Evolutionary conservation across 2,797 vertebrate species (phyloP).

Genomic region (Glyptemys insculpta): DNA sequence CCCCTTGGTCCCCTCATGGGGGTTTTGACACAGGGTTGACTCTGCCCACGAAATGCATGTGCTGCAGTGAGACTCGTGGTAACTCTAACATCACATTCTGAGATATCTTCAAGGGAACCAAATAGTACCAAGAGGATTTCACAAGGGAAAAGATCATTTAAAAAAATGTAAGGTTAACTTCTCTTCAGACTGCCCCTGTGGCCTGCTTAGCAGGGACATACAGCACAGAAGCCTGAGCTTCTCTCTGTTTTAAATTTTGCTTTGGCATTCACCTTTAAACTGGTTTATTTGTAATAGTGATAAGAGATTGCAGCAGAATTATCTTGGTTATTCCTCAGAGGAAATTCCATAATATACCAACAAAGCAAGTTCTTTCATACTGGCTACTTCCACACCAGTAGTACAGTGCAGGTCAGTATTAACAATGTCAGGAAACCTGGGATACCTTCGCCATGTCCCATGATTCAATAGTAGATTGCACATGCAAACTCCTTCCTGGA

Average conservation of each 20-base stretch:
- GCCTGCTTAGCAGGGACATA: not conserved
- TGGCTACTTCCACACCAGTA: rapidly evolving
- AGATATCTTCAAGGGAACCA: conserved; percentile 2
- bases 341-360: not conserved
- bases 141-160: not conserved
- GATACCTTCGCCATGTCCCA: rapidly evolving
- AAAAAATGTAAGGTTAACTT: conserved; percentile 5
- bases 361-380: not conserved
- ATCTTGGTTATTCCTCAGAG: rapidly evolving
- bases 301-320: not conserved
- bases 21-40: not conserved
- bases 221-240: rapidly evolving
- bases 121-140: not conserved
- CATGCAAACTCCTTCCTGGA: not conserved
- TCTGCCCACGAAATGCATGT: not conserved
- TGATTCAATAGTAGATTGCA: not conserved
- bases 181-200: rapidly evolving
- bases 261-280: not conserved
- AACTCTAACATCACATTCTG: not conserved
- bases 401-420: rapidly evolving
- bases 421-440: not conserved
- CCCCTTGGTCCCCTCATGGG: not conserved
- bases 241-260: not conserved
- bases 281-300: not conserved
- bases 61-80: not conserved